Evolutionary conservation across 2,797 vertebrate genomes (phyloP).

Genomic region (Mastacembelus armatus): DNA sequence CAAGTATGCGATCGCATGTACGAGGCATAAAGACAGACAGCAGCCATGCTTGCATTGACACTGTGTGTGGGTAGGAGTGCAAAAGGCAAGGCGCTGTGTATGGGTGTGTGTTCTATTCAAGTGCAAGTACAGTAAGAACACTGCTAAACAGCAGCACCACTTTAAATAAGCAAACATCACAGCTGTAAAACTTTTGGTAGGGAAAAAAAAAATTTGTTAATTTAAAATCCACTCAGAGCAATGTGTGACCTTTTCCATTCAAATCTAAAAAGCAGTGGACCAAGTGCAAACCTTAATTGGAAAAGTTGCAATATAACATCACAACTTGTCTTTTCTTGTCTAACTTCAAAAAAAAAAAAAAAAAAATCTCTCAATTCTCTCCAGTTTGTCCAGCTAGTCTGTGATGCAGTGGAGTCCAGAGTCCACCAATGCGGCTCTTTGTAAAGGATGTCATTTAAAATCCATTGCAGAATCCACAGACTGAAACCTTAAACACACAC

Average conservation of each 20-base stretch:
- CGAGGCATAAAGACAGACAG: background rate
- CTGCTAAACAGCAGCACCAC: too few species aligned
- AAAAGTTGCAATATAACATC: background rate
- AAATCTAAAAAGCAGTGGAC: background rate
- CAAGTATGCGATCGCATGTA: conserved; percentile 6
- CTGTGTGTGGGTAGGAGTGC: background rate
- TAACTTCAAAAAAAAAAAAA: too few species aligned
- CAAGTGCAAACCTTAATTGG: background rate
- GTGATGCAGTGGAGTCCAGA: too few species aligned
- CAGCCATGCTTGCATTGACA: background rate
- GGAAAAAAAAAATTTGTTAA: background rate
- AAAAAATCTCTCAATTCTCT: too few species aligned
- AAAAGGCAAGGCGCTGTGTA: background rate
- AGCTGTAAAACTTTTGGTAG: background rate
- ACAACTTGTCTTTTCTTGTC: background rate
- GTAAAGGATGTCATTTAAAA: conserved; percentile 3
- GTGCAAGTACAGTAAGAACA: background rate
- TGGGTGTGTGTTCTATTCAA: background rate
- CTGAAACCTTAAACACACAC: too few species aligned
- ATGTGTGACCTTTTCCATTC: background rate
- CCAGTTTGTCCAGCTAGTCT: too few species aligned
- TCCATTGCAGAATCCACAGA: background rate
- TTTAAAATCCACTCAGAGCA: background rate
- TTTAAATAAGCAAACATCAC: background rate
- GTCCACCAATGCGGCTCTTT: background rate